Evolutionary conservation across 2,797 vertebrate genomes (phyloP).

Genomic region (Lacerta agilis): DNA sequence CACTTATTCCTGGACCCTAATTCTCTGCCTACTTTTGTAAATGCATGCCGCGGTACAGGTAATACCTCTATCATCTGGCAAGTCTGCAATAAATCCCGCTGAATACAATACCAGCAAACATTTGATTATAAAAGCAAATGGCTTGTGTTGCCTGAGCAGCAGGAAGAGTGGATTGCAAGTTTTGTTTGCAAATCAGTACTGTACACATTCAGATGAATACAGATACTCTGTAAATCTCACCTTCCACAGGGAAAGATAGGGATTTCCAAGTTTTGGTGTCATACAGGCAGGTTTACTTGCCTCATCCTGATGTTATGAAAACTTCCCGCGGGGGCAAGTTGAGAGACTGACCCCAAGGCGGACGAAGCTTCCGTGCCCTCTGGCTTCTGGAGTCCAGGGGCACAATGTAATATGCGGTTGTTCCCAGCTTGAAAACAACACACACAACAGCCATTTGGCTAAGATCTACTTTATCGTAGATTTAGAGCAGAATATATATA

Average conservation of each 20-base stretch:
- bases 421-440: no score
- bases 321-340: no score
- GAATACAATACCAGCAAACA: constrained; percentile 21
- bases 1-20: neutral
- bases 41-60: constrained; percentile 2
- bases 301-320: no score
- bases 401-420: no score
- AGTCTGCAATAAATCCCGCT: neutral
- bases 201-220: neutral
- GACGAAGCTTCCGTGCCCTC: no score
- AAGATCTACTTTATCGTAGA: no score
- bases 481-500: no score
- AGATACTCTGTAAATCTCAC: neutral
- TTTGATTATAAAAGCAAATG: constrained; percentile 1
- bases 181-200: constrained; percentile 5
- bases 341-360: no score
- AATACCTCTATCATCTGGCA: constrained; percentile 13
- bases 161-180: neutral
- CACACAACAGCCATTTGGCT: no score
- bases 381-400: no score
- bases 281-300: neutral
- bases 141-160: neutral
- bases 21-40: constrained; percentile 21
- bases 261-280: neutral
- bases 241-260: neutral